phyloP scores from a whole-genome alignment of 2,797 vertebrate genomes.

The Sebastes flavidus region DNA sequence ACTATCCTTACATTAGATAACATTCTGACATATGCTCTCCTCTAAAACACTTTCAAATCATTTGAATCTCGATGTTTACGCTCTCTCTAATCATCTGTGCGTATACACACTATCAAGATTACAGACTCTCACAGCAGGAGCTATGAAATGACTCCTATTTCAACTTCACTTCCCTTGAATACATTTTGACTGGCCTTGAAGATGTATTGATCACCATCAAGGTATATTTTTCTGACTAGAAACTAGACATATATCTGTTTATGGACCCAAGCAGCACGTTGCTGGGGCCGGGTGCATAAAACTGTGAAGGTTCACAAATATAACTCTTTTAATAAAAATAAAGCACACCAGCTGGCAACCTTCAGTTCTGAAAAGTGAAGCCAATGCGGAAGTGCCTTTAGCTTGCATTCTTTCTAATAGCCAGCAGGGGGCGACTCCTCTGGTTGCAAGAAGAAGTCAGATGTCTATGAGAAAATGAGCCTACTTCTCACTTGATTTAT shows the following conservation, averaged over 20 bases:
- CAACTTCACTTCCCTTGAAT: background rate
- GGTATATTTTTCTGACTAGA: background rate
- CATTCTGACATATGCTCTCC: background rate
- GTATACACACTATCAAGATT: background rate
- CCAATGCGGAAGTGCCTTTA: background rate
- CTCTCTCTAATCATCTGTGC: background rate
- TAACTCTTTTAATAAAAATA: background rate
- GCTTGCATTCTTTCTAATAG: background rate
- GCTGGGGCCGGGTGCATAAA: background rate
- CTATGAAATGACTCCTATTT: background rate
- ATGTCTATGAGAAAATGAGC: background rate
- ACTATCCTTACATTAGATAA: conserved; percentile 5
- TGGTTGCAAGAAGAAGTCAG: background rate
- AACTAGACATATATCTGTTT: background rate
- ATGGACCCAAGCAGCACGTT: background rate
- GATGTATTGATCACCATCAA: background rate
- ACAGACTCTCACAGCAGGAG: background rate
- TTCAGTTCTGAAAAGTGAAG: background rate
- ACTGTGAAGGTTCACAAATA: background rate
- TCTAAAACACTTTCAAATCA: background rate
- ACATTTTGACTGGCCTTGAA: background rate
- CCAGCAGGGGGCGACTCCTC: background rate
- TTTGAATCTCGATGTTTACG: background rate
- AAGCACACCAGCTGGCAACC: background rate
- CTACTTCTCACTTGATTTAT: background rate